Conservation (phyloP, 2,797 vertebrate species). For the Nyctalus aviator region DNA sequence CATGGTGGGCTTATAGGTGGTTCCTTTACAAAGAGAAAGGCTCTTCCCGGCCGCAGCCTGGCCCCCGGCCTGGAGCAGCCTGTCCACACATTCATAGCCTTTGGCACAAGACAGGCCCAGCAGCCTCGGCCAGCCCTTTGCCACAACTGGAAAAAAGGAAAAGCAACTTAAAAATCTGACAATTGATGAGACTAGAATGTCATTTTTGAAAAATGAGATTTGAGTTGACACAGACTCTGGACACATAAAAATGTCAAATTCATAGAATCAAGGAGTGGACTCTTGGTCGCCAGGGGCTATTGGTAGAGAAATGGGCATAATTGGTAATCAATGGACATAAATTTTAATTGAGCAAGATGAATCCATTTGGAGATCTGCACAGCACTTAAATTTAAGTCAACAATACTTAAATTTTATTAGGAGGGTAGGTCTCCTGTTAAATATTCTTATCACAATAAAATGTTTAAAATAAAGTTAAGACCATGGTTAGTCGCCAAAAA, state of each 20-base stretch:
- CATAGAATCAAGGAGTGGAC: not conserved
- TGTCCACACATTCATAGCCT: not conserved
- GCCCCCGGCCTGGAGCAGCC: not conserved
- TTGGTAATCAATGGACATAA: not conserved
- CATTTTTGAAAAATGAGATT: not conserved
- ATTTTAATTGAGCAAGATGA: not conserved
- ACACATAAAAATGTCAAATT: not conserved
- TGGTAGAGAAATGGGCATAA: not conserved
- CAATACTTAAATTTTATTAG: not conserved
- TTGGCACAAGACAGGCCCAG: not conserved
- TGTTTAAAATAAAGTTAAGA: not conserved
- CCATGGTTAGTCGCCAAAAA: not conserved
- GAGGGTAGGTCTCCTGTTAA: not conserved
- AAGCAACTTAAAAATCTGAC: conserved; percentile 19
- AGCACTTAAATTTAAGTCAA: not conserved
- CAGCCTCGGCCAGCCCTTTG: not conserved
- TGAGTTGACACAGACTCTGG: not conserved
- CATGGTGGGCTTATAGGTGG: not conserved
- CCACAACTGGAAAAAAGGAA: not conserved
- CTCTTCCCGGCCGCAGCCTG: not conserved
- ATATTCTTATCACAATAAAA: not conserved
- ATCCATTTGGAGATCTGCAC: not conserved
- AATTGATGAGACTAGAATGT: not conserved
- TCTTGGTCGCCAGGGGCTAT: not conserved
- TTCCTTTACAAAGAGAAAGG: not conserved